Conservation (phyloP, 2,888 invertebrate species). For the Aphidoletes aphidimyza region DNA sequence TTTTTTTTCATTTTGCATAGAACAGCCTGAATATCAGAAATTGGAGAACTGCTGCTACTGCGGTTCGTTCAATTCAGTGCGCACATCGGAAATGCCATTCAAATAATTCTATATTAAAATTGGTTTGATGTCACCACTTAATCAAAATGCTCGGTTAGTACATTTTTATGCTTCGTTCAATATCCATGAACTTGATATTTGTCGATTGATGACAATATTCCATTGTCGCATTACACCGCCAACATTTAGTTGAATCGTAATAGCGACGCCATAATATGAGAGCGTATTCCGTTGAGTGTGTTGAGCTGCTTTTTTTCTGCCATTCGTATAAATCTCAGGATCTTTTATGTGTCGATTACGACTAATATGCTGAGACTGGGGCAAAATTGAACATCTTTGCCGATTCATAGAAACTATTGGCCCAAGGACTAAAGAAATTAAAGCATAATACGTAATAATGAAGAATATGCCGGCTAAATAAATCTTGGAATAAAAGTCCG, state of each 20-base stretch:
- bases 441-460: conserved; percentile 1
- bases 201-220: neutral
- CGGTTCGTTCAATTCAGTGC: conserved; percentile 15
- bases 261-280: too few species aligned
- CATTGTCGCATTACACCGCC: too few species aligned
- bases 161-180: neutral
- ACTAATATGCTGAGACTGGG: neutral
- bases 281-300: too few species aligned
- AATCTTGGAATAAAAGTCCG: conserved; percentile 25
- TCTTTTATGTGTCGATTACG: neutral
- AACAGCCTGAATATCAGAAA: neutral
- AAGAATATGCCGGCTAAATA: conserved; percentile 14
- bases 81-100: conserved; percentile 42
- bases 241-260: too few species aligned
- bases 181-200: conserved; percentile 38
- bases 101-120: conserved; percentile 46
- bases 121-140: conserved; percentile 46
- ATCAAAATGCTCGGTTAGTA: neutral
- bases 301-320: too few species aligned
- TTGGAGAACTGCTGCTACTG: conserved; percentile 8
- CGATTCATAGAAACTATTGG: neutral
- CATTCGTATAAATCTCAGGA: neutral
- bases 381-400: neutral
- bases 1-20: neutral
- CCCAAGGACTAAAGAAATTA: neutral